A percentile compares a stretch with the other conserved stretches of the same genome.
Evolutionary conservation across 1,140 invertebrate genomes (phyloP).

Genomic region (Zeugodacus cucurbitae): DNA sequence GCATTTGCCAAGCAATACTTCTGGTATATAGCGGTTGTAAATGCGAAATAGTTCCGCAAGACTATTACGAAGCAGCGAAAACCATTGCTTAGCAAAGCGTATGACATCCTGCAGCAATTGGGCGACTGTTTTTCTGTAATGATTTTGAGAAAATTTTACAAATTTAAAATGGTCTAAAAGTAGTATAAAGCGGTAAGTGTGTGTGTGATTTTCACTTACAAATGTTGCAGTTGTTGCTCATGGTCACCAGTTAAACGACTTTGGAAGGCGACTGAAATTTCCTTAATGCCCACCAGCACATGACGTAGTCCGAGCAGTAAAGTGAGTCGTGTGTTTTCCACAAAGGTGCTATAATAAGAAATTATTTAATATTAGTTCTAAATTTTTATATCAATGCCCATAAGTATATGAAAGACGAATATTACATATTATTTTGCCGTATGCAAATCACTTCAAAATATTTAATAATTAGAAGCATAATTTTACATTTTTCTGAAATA

Average conservation of each 20-base stretch:
- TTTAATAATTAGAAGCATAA: too few species aligned
- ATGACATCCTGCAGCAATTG: slow-evolving; percentile 35
- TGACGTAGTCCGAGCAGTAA: slow-evolving; percentile 38
- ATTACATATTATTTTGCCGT: too few species aligned
- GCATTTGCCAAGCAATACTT: slow-evolving; percentile 41
- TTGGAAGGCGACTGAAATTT: slow-evolving; percentile 43
- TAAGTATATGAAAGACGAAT: too few species aligned
- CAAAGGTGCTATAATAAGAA: slow-evolving; percentile 29
- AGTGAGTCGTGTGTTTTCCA: slow-evolving; percentile 30
- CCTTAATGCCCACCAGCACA: slow-evolving; percentile 41
- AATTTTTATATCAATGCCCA: neutral
- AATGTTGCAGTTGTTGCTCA: slow-evolving; percentile 25
- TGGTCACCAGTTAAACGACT: slow-evolving; percentile 33
- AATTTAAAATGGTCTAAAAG: too few species aligned
- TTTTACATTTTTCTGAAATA: too few species aligned
- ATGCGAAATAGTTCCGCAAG: slow-evolving; percentile 12
- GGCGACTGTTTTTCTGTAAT: slow-evolving; percentile 26
- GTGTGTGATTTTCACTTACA: slow-evolving; percentile 38
- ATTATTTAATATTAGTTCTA: neutral
- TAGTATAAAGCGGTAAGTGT: too few species aligned
- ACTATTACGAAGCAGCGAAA: slow-evolving; percentile 22
- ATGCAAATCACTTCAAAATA: too few species aligned
- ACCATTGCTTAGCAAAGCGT: slow-evolving; percentile 17
- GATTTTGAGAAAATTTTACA: neutral
- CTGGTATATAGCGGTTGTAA: slow-evolving; percentile 40